Conservation (phyloP, 64 coral and sea anemone genomes). For the Pocillopora damicornis region DNA sequence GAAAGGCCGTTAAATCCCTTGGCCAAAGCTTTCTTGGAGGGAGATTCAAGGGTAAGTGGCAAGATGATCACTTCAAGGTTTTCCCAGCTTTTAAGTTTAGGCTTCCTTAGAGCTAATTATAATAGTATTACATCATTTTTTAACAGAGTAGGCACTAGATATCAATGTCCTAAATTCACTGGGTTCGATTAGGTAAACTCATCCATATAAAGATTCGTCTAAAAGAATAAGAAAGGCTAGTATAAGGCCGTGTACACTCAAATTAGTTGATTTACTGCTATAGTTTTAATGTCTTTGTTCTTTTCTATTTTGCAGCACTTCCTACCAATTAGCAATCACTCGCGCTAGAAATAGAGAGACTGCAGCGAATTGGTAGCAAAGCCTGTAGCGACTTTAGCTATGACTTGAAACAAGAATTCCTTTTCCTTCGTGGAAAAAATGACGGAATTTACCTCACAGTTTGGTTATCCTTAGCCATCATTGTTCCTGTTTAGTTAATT, state of each 20-base stretch:
- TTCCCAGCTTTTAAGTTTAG: background rate
- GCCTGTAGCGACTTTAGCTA: too few relatives aligned
- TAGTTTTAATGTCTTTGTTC: background rate
- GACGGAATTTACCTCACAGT: too few relatives aligned
- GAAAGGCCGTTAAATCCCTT: constrained; percentile 5
- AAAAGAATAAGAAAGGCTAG: background rate
- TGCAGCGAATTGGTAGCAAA: background rate
- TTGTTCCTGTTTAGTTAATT: too few relatives aligned
- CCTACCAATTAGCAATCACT: background rate
- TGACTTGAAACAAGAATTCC: too few relatives aligned
- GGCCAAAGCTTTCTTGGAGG: background rate
- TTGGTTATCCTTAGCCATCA: too few relatives aligned
- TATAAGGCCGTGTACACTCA: background rate
- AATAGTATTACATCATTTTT: too few relatives aligned
- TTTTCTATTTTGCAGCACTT: background rate
- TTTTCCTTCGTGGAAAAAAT: too few relatives aligned
- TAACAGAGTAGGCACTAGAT: background rate
- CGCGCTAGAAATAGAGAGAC: background rate
- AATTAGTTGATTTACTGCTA: background rate
- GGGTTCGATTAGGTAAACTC: too few relatives aligned
- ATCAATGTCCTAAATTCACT: too few relatives aligned
- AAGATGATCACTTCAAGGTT: background rate
- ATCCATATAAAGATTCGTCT: too few relatives aligned
- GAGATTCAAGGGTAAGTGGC: constrained; percentile 30
- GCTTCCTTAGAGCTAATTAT: background rate